Base-by-base conservation (phyloP, 2,113 vertebrate species). In the pig (Sus scrofa) region DNA sequence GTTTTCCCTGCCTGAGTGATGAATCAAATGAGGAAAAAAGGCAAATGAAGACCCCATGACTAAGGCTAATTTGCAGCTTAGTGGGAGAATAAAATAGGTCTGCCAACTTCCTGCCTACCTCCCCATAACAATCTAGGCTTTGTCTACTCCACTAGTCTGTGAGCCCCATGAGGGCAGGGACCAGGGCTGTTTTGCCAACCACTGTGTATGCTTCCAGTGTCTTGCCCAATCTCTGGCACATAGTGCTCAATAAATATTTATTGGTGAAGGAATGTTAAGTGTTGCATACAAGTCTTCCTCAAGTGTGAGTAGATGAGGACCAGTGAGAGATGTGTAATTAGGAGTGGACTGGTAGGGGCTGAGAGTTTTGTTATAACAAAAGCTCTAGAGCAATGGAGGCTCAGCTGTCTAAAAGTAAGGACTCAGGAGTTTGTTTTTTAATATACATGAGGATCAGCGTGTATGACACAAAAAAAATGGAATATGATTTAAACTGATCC, bases 401-500 rank as follows among this genome's bases (percentile, higher is more conserved):
- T 92, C 63, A 86, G 78, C 65, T 88, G 22, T n/a, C 58, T 37
- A 81, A 30, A 19, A 54, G 10, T 77, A 85, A 58, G 82, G 27
- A 91, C 34, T 95, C 30, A 65, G 52, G n/a, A 88, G 27, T 81
- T 91, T 75, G 37, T 89, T 91, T 93, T 79, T 93, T 82, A 75
- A 93, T 56, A 85, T 30, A 74, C 14, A 71, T 19, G 20, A 96
- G 24, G 62, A 89, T 73, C 44, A 86, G 77, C 24, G 19, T 34
- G 14, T 85, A 82, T 78, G 44, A 94, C 20, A 26, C 13, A n/a
- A n/a, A n/a, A n/a, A 60, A 74, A 93, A 68, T 30, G 19, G 89
- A 82, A 39, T 90, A 86, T 7, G 3, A 73, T 78, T 92, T 92
- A 92, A 89, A 83, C 39, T 84, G 39, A 91, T 65, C 9, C 73